Percentiles rank a stretch among this genome's conserved stretches.
These are phyloP conservation scores for Okapia johnstoni DNA, from an alignment of 2,113 vertebrate species.

Conservation along the genomic window DNA sequence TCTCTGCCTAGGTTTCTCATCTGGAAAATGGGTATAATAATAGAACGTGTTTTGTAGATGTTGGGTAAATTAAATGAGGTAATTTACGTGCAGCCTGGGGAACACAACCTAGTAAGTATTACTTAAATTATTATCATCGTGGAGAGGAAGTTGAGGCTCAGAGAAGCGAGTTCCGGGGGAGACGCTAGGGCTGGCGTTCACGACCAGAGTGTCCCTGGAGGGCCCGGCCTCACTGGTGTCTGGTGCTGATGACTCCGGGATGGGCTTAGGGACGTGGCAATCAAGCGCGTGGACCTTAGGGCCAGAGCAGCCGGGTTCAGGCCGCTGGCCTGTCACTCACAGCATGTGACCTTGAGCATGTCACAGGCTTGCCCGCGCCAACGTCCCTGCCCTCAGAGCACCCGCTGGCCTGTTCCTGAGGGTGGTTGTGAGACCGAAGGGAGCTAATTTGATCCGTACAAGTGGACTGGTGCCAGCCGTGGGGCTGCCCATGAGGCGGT, in stretches of 20 bases:
- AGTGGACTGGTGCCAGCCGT: background rate
- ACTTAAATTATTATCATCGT: background rate
- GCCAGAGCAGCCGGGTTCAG: background rate
- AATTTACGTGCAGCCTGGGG: background rate
- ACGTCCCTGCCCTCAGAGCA: background rate
- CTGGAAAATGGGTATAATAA: background rate
- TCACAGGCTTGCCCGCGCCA: fast-evolving
- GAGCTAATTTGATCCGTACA: background rate
- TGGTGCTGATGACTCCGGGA: background rate
- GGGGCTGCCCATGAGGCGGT: fast-evolving
- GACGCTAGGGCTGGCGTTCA: background rate
- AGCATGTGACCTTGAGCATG: background rate
- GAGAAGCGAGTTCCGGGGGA: background rate
- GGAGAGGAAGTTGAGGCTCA: background rate
- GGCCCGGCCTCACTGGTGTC: background rate
- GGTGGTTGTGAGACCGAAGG: background rate
- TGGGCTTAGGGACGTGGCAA: background rate
- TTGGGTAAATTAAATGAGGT: background rate
- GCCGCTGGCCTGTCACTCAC: background rate
- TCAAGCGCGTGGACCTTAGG: background rate
- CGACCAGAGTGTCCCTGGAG: background rate
- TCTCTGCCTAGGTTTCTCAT: background rate
- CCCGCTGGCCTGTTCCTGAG: background rate
- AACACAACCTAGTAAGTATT: background rate
- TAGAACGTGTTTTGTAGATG: background rate